These are phyloP conservation scores for Mayetiola destructor DNA, from an alignment of 2,888 invertebrate genomes.

Conservation along the genomic window DNA sequence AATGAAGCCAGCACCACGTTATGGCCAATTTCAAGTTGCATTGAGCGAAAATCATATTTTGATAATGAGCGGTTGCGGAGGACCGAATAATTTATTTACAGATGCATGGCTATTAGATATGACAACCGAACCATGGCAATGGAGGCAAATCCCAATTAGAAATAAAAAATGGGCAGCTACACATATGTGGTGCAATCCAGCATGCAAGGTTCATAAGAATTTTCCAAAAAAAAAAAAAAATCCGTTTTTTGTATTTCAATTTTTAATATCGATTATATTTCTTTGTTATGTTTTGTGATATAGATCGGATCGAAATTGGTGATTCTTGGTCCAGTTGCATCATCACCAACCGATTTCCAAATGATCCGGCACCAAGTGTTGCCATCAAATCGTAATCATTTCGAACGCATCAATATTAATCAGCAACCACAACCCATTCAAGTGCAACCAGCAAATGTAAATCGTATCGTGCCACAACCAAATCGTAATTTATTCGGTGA, in stretches of 20 bases:
- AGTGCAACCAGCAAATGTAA: background rate
- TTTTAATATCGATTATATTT: conserved; percentile 14
- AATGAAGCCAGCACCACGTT: conserved; percentile 63
- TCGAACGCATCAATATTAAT: background rate
- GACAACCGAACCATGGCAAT: conserved; percentile 54
- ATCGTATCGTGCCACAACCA: background rate
- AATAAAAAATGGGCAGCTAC: conserved; percentile 69
- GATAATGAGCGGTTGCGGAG: conserved; percentile 76
- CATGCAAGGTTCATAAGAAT: conserved; percentile 40
- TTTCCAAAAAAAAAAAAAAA: background rate
- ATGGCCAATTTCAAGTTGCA: conserved; percentile 83
- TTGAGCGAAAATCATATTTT: conserved; percentile 65
- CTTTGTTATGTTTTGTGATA: conserved; percentile 15
- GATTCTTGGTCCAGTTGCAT: conserved; percentile 41
- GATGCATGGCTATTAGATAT: conserved; percentile 84
- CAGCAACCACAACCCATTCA: background rate
- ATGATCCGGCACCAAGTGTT: conserved; percentile 30
- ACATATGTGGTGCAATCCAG: conserved; percentile 88
- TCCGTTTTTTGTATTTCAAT: background rate
- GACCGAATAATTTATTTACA: conserved; percentile 68
- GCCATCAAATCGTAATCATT: conserved; percentile 18
- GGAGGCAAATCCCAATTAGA: conserved; percentile 58
- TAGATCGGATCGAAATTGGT: conserved; percentile 61
- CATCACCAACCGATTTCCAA: conserved; percentile 33
- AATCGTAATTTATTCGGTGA: background rate